Base-by-base conservation (phyloP, 2,797 vertebrate species). In the Mus spretus region DNA sequence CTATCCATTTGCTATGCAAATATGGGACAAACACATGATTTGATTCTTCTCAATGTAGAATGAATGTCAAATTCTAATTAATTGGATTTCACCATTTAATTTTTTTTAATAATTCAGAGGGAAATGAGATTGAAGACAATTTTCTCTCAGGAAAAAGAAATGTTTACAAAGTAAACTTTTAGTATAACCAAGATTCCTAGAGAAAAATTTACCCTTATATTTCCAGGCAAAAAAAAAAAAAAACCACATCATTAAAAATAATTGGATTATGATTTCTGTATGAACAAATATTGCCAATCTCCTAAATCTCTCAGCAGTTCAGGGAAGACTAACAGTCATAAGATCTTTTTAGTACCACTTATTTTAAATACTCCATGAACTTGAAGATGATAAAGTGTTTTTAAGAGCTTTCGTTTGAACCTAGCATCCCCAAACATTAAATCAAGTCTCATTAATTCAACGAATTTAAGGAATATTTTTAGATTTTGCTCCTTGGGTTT, bases 231-330 rank as follows among this genome's bases (percentile, higher is more conserved):
- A 31, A 63, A 63, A 63, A 97, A 6, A 67, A 31, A 63, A 63
- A 63, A 97, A 91, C 50, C n/a, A 86, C 15, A 93, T 26, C 79
- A 91, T 83, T 96, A 92, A 97, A 94, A 95, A 92, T 81, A 87
- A 94, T 91, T 91, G 90, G 55, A 47, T 95, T 86, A 79, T 59
- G 28, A 75, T 95, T 96, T 95, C 82, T 93, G 12, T 77, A 78
- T 40, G 87, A 96, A 72, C 61, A 92, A 86, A 87, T 77, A 57
- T 85, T 95, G 57, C 89, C 53, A 72, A 17, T 87, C 84, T 90
- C 90, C 3, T 55, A 81, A n/a, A 31, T 93, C 94, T 61, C 96
- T 90, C 53, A 86, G n/a, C 44, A 80, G 37, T 40, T 93, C 53
- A 94, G 12, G 47, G 50, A 63, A 37, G 77, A 93, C 24, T 86